Base-by-base conservation (phyloP, 1,140 invertebrate genomes). In the Bombus soroeensis region DNA sequence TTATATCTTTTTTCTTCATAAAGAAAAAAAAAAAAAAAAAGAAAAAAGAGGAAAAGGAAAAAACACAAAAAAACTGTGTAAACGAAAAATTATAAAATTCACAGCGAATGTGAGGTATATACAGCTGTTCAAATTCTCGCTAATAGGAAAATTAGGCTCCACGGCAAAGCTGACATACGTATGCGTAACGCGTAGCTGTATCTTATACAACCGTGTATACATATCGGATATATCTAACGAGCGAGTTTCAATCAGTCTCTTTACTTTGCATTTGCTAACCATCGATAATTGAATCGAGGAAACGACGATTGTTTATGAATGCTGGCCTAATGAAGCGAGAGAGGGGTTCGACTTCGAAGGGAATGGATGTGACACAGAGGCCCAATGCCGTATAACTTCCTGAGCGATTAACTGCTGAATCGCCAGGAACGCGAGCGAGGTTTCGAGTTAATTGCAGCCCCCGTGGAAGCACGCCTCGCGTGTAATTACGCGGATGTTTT, bases 351-450 rank as follows among this genome's bases (percentile, higher is more conserved):
- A 41, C 57, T 34, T 62, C 64, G 76, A 72, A 74, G 85, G 81
- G 88, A 77, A 83, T 87, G 73, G 64, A 89, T 84, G 85, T 43
- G 71, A 86, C 84, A 89, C 70, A 68, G 85, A 79, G 76, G 66
- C 72, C 74, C 80, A 75, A 87, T 79, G 88, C 83, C 87, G 81
- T 87, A 79, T 87, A 89, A 90, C 88, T 90, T 90, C 74, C 89
- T 76, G 81, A 81, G 88, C 87, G 89, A 90, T 90, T 90, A 90
- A 89, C 88, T 87, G 70, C 88, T 79, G 89, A 90, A 89, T 89
- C 74, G 78, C 57, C 78, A 84, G 89, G 88, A 90, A 90, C 89
- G 88, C 83, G 72, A 53, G 62, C 87, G 81, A 87, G 88, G 89
- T 89, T 89, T 85, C 85, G 81, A 82, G 85, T 90, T 90, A 90